Percentiles rank a stretch among this genome's conserved stretches.
These are phyloP conservation scores for Poeciliopsis turrubarensis DNA, from an alignment of 2,113 vertebrate species.

Conservation along the genomic window DNA sequence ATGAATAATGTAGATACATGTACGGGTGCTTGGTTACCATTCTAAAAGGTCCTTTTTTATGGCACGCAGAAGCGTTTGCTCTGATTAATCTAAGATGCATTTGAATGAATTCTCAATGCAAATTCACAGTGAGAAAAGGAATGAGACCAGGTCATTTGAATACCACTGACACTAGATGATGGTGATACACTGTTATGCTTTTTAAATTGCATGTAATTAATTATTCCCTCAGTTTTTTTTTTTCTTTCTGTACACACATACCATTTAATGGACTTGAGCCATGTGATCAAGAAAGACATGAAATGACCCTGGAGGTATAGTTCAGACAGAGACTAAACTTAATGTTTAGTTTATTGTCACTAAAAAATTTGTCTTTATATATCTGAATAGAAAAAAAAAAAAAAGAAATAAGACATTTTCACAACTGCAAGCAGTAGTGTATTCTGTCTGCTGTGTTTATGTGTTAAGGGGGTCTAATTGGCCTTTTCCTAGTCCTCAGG, in stretches of 20 bases:
- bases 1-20: slow-evolving; percentile 75
- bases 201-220: slow-evolving; percentile 69
- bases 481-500: slow-evolving; percentile 82
- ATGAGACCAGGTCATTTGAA: slow-evolving; percentile 54
- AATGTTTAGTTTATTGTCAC: not conserved
- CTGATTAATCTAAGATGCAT: slow-evolving; percentile 59
- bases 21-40: slow-evolving; percentile 52
- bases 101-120: slow-evolving; percentile 50
- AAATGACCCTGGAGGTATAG: not conserved
- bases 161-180: slow-evolving; percentile 55
- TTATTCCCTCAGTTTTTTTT: slow-evolving; percentile 46
- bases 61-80: slow-evolving; percentile 39
- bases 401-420: not conserved
- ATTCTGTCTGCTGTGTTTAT: not conserved
- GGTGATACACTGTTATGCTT: slow-evolving; percentile 41
- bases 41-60: slow-evolving; percentile 65
- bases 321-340: slow-evolving; percentile 9
- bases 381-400: not conserved
- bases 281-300: slow-evolving; percentile 36
- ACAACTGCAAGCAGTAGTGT: not conserved
- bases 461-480: slow-evolving; percentile 78
- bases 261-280: slow-evolving; percentile 51
- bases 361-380: not conserved
- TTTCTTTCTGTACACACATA: slow-evolving; percentile 20
- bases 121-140: slow-evolving; percentile 23